Evolutionary conservation across 1,140 invertebrate genomes (phyloP).

Genomic region (Macrobrachium rosenbergii): DNA sequence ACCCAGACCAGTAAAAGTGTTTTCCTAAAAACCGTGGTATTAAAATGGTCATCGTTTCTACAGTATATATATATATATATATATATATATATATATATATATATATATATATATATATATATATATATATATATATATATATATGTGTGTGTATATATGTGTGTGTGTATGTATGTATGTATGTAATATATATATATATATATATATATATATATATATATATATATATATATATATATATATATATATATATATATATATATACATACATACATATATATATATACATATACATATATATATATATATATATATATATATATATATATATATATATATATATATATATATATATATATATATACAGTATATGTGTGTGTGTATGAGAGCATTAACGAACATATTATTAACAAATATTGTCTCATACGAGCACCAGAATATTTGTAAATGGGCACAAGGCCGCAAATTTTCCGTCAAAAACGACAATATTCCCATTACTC

Average conservation of each 20-base stretch:
- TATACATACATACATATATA: neutral
- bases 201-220: slow-evolving; percentile 1
- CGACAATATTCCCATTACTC: neutral
- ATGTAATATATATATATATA: slow-evolving; percentile 19
- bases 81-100: neutral
- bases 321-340: slow-evolving; percentile 9
- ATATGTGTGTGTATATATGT: neutral
- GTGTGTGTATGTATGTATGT: too few relatives aligned
- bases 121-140: neutral
- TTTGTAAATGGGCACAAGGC: too few relatives aligned
- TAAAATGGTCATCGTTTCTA: too few relatives aligned
- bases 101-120: slow-evolving; percentile 17
- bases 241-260: neutral
- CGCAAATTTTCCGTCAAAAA: too few relatives aligned
- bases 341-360: neutral
- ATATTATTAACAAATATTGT: too few relatives aligned
- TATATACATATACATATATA: neutral
- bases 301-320: neutral
- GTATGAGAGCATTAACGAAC: neutral
- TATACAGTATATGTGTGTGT: neutral
- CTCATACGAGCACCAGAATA: too few relatives aligned
- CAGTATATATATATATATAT: neutral
- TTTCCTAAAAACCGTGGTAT: too few relatives aligned
- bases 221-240: slow-evolving; percentile 13
- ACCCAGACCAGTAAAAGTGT: too few relatives aligned